Percentiles rank a stretch among this genome's conserved stretches.
Evolutionary conservation across 2,797 vertebrate genomes (phyloP).

Genomic region (Mormyrus proboscirostris): DNA sequence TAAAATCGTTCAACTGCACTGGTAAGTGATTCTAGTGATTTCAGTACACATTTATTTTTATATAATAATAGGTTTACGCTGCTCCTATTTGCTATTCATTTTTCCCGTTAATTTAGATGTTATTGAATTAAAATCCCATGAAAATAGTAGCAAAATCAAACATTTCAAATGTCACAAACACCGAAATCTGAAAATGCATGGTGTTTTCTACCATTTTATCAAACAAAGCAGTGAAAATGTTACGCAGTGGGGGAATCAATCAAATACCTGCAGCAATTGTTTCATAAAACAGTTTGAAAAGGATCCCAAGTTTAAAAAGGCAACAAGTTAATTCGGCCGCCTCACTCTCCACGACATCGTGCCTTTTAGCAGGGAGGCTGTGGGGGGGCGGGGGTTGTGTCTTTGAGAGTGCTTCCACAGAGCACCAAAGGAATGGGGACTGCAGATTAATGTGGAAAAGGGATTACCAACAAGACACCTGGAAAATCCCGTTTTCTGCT

Average conservation of each 20-base stretch:
- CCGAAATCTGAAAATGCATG: not conserved
- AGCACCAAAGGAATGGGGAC: not conserved
- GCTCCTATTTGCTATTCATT: not conserved
- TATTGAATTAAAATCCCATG: not conserved
- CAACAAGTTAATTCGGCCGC: not conserved
- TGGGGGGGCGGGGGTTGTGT: not conserved
- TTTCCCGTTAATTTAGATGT: not conserved
- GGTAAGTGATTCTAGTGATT: not conserved
- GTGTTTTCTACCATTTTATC: not conserved
- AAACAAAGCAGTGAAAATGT: not conserved
- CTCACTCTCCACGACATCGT: not conserved
- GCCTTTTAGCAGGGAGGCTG: not conserved
- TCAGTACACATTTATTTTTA: not conserved
- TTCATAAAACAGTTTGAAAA: not conserved
- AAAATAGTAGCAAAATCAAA: not conserved
- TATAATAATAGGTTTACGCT: not conserved
- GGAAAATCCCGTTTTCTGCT: slow-evolving; percentile 31
- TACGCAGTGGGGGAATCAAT: not conserved
- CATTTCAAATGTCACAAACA: not conserved
- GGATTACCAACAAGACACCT: slow-evolving; percentile 33
- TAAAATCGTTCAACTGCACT: not conserved
- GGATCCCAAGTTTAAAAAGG: slow-evolving; percentile 4
- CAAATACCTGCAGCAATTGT: not conserved
- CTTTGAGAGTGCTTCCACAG: not conserved
- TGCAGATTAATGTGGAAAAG: slow-evolving; percentile 29